Percentiles rank a stretch among this genome's conserved stretches.
Evolutionary conservation across 2,797 vertebrate species (phyloP).

Genomic region (Amblyraja radiata): DNA sequence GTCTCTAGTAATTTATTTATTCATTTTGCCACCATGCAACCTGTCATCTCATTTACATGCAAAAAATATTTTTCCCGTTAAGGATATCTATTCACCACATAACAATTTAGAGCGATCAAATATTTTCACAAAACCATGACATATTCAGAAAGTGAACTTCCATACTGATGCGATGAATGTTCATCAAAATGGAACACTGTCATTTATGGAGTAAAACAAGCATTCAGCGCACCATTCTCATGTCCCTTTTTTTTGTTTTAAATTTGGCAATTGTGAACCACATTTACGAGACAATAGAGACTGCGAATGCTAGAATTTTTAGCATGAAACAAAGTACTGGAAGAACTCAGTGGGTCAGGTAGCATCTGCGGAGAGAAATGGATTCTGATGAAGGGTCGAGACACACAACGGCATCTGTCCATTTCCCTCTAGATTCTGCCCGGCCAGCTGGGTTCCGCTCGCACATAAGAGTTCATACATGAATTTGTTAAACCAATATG

Average conservation of each 20-base stretch:
- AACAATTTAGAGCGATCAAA: background rate
- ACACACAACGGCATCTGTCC: no score
- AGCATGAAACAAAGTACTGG: no score
- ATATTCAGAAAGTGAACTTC: background rate
- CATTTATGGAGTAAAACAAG: background rate
- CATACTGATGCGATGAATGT: background rate
- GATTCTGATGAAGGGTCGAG: no score
- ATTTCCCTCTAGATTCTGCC: no score
- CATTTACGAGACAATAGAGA: no score
- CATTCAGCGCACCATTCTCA: background rate
- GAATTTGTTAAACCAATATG: background rate
- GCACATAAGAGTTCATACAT: background rate
- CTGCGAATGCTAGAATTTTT: no score
- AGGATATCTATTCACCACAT: background rate
- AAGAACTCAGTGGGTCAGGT: no score
- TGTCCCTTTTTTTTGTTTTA: background rate
- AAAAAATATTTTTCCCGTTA: background rate
- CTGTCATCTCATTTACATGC: background rate
- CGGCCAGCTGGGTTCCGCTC: no score
- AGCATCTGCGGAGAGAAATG: no score
- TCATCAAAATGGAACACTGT: background rate
- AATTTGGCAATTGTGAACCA: background rate
- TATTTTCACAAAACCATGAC: background rate
- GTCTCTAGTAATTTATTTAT: background rate
- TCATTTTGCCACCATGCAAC: background rate